Conservation (phyloP, 2,888 invertebrate species). For the Athalia rosae region DNA sequence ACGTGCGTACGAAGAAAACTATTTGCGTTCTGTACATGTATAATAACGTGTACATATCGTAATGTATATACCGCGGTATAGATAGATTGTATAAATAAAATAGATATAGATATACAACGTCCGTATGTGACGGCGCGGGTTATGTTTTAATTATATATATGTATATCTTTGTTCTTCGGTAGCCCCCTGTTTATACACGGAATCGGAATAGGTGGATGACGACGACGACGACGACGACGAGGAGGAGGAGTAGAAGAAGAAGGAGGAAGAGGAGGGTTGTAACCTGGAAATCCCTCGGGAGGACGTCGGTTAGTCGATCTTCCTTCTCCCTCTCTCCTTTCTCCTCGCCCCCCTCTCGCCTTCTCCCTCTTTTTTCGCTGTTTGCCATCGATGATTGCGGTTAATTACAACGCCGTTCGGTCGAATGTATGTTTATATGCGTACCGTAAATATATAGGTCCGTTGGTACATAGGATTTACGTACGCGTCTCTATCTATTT, state of each 20-base stretch:
- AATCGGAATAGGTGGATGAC: background rate
- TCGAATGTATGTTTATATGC: background rate
- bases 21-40: no score
- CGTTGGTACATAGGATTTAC: no score
- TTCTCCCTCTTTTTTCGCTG: conserved; percentile 49
- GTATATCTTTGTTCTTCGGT: conserved; percentile 1
- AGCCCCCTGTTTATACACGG: background rate
- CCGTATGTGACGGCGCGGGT: no score
- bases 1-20: no score
- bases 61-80: background rate
- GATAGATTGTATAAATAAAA: background rate
- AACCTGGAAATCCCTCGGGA: conserved; percentile 55
- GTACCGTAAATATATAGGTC: no score
- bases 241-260: background rate
- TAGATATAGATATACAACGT: background rate
- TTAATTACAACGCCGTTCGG: conserved; percentile 70
- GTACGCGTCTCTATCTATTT: conserved; percentile 43
- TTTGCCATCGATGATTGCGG: conserved; percentile 72
- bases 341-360: no score
- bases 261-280: conserved; percentile 6
- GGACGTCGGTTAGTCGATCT: conserved; percentile 21
- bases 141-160: background rate
- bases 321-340: background rate
- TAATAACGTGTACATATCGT: no score
- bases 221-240: background rate